A percentile compares a stretch with the other conserved stretches of the same genome.
Conservation (phyloP, 2,888 invertebrate genomes). For the Pristionchus arcanus region DNA sequence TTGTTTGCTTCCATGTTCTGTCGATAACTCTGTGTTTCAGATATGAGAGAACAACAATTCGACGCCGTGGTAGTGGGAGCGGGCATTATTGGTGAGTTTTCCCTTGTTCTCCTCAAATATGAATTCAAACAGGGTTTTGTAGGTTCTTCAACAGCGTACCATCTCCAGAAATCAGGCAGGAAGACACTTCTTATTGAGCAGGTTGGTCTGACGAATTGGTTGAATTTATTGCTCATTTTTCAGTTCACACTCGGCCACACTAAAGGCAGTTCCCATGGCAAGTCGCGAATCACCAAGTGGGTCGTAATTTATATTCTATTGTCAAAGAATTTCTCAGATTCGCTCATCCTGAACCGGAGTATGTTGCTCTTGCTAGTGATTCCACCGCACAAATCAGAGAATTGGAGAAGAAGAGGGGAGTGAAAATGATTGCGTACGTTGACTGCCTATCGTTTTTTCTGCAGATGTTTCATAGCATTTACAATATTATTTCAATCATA, state of each 20-base stretch:
- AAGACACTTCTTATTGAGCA: slow-evolving; percentile 75
- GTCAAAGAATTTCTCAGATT: not conserved
- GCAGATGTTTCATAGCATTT: too few relatives aligned
- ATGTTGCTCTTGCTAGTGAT: slow-evolving; percentile 40
- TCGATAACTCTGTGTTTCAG: not conserved
- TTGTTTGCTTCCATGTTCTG: too few relatives aligned
- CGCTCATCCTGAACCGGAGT: slow-evolving; percentile 25
- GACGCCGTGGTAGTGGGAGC: slow-evolving; percentile 32
- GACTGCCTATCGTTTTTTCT: not conserved
- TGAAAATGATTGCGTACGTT: slow-evolving; percentile 25
- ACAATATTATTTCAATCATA: too few relatives aligned
- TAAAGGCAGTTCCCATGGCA: slow-evolving; percentile 49
- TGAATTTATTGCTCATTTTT: not conserved
- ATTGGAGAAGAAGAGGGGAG: slow-evolving; percentile 53
- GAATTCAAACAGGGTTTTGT: too few relatives aligned
- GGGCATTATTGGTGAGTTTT: slow-evolving; percentile 39
- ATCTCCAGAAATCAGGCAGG: slow-evolving; percentile 71
- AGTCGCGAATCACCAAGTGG: slow-evolving; percentile 51
- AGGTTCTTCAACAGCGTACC: slow-evolving; percentile 69
- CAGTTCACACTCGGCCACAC: slow-evolving; percentile 53
- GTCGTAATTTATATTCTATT: not conserved
- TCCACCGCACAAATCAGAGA: slow-evolving; percentile 32
- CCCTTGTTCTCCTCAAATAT: not conserved
- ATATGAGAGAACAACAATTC: not conserved
- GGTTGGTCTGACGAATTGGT: slow-evolving; percentile 58